Conservation (phyloP, 2,797 vertebrate species). For the Melanotaenia pygmaea region DNA sequence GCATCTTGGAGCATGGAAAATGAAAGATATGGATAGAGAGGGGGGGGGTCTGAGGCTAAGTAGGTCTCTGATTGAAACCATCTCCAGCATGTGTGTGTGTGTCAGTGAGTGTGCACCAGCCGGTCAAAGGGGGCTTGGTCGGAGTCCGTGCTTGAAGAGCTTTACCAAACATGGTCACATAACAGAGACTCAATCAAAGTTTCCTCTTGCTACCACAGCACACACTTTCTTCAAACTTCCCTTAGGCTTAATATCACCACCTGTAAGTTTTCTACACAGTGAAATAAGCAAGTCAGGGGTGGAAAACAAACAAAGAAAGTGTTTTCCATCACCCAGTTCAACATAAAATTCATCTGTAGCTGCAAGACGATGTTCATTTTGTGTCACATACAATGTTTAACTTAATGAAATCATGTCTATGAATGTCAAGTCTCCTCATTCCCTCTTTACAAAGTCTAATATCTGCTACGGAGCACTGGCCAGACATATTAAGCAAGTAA, state of each 20-base stretch:
- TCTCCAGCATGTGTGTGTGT: slow-evolving; percentile 50
- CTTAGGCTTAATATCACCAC: slow-evolving; percentile 31
- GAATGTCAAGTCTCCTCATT: slow-evolving; percentile 17
- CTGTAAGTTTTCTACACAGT: slow-evolving; percentile 17
- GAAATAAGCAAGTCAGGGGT: background rate
- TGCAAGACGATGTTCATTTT: slow-evolving; percentile 22
- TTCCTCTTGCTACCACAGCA: slow-evolving; percentile 58
- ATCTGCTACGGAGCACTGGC: slow-evolving; percentile 11
- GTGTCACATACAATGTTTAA: slow-evolving; percentile 26
- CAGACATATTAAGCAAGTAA: slow-evolving; percentile 13
- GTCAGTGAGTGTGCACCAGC: slow-evolving; percentile 33
- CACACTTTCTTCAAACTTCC: slow-evolving; percentile 14
- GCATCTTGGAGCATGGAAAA: slow-evolving; percentile 1
- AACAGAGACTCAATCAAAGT: slow-evolving; percentile 75
- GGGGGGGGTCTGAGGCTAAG: slow-evolving; percentile 17
- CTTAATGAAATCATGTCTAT: slow-evolving; percentile 26
- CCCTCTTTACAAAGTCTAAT: slow-evolving; percentile 5
- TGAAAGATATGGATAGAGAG: background rate
- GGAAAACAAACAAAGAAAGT: slow-evolving; percentile 17
- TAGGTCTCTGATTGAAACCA: slow-evolving; percentile 78
- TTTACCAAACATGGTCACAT: slow-evolving; percentile 89
- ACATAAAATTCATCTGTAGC: background rate
- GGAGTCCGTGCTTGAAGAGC: slow-evolving; percentile 67
- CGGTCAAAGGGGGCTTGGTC: slow-evolving; percentile 78
- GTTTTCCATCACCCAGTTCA: slow-evolving; percentile 1